phyloP scores from a whole-genome alignment of 2,888 invertebrate genomes.

The Papilio elwesi region DNA sequence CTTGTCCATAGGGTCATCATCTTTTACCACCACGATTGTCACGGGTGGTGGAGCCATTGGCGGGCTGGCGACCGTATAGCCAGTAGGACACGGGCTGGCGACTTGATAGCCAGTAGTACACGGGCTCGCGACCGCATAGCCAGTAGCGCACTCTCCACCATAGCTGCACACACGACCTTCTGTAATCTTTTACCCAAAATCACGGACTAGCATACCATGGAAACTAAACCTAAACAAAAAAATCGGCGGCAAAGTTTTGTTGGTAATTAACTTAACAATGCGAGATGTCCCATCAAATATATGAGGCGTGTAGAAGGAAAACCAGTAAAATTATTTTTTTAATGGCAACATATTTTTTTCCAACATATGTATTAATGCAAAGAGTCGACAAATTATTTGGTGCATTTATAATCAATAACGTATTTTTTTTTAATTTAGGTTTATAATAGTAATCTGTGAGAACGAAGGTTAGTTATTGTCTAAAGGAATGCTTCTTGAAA shows the following conservation, averaged over 20 bases:
- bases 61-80: background rate
- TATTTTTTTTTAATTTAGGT: background rate
- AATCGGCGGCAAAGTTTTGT: background rate
- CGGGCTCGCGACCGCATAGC: conserved; percentile 27
- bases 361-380: background rate
- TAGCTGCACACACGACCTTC: conserved; percentile 49
- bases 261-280: background rate
- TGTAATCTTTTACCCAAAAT: conserved; percentile 44
- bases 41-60: conserved; percentile 27
- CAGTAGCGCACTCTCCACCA: conserved; percentile 49
- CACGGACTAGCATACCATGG: background rate
- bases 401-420: too few relatives aligned
- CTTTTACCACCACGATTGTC: conserved; percentile 35
- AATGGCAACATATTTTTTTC: too few relatives aligned
- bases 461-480: conserved; percentile 20
- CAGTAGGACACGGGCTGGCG: too few relatives aligned
- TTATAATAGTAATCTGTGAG: background rate
- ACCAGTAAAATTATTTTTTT: background rate
- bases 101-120: too few relatives aligned
- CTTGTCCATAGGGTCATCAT: conserved; percentile 38
- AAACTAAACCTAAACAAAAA: background rate
- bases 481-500: conserved; percentile 8
- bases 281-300: background rate
- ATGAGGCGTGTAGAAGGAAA: background rate
- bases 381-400: background rate